Conservation (phyloP, 2,888 invertebrate genomes). For the Endomychus coccineus region DNA sequence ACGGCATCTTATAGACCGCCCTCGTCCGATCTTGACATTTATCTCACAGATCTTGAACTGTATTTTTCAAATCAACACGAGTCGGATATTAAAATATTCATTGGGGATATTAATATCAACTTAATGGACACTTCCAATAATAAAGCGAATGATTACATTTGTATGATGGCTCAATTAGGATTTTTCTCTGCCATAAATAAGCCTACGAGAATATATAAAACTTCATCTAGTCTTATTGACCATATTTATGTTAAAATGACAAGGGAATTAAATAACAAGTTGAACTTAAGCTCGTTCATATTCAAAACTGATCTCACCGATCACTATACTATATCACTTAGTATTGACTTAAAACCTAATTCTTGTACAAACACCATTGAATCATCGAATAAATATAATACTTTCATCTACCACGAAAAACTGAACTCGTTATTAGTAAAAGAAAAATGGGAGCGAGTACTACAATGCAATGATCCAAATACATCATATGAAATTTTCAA, state of each 20-base stretch:
- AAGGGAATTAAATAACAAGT: neutral
- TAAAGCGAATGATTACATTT: neutral
- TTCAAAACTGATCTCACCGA: constrained; percentile 6
- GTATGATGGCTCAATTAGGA: neutral
- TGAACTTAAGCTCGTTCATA: neutral
- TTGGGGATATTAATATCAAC: constrained; percentile 3
- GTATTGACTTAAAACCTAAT: too few relatives aligned
- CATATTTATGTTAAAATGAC: constrained; percentile 3
- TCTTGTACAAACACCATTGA: too few relatives aligned
- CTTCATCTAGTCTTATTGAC: neutral
- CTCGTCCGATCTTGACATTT: too few relatives aligned
- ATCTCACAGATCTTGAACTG: too few relatives aligned
- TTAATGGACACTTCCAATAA: neutral
- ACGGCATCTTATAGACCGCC: too few relatives aligned
- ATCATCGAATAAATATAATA: too few relatives aligned
- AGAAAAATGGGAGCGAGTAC: neutral
- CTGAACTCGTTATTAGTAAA: too few relatives aligned
- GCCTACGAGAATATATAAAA: neutral
- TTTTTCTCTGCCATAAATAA: neutral
- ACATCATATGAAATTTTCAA: constrained; percentile 5
- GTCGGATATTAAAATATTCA: neutral
- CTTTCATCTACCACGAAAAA: too few relatives aligned
- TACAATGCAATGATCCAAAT: neutral
- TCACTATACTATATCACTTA: constrained; percentile 6
- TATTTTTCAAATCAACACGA: too few relatives aligned